Conservation (phyloP, 2,113 vertebrate genomes). For the Helogale parvula region DNA sequence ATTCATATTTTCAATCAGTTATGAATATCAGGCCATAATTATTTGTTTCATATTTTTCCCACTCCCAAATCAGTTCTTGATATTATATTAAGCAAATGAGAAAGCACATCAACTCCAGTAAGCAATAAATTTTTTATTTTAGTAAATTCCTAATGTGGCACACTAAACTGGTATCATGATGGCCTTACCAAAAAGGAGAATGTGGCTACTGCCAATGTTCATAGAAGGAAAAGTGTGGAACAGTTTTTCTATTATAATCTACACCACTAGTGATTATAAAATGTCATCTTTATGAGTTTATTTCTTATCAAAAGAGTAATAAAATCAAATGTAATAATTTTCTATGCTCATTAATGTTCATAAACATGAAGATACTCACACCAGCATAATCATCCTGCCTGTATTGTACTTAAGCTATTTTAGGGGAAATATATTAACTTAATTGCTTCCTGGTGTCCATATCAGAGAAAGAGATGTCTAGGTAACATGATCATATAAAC, state of each 20-base stretch:
- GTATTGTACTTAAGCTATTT: not conserved
- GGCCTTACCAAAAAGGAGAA: not conserved
- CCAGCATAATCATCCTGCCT: not conserved
- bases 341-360: not conserved
- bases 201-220: not conserved
- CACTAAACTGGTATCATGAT: not conserved
- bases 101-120: not conserved
- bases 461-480: not conserved
- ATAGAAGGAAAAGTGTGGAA: conserved; percentile 45
- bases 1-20: conserved; percentile 7
- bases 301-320: conserved; percentile 27
- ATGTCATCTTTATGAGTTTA: conserved; percentile 18
- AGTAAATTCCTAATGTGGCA: not conserved
- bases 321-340: conserved; percentile 32
- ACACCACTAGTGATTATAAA: conserved; percentile 30
- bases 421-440: not conserved
- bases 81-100: not conserved
- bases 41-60: not conserved
- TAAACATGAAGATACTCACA: not conserved
- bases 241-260: conserved; percentile 20
- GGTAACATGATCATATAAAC: not conserved
- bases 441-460: conserved; percentile 17
- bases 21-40: not conserved
- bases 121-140: not conserved
- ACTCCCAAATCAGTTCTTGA: not conserved